A percentile compares a stretch with the other conserved stretches of the same genome.
phyloP scores from a whole-genome alignment of 2,797 vertebrate genomes.

The Lithobates pipiens region DNA sequence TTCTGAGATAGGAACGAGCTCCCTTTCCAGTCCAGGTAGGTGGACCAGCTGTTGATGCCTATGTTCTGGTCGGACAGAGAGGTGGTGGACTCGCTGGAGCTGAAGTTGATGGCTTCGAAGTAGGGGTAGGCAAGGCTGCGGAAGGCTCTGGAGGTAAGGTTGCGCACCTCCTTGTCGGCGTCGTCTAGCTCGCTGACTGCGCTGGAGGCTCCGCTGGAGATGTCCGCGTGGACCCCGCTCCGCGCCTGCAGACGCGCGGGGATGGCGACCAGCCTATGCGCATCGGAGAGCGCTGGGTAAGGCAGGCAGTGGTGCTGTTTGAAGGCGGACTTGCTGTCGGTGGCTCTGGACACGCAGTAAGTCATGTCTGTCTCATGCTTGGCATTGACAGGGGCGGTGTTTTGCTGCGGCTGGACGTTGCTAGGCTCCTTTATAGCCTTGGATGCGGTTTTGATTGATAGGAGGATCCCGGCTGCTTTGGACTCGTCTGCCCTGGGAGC shows the following conservation, averaged over 20 bases:
- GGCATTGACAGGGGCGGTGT: slow-evolving; percentile 73
- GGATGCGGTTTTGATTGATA: slow-evolving; percentile 89
- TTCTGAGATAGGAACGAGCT: slow-evolving; percentile 77
- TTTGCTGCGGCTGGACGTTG: slow-evolving; percentile 76
- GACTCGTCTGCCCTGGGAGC: slow-evolving; percentile 58
- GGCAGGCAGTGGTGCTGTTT: slow-evolving; percentile 64
- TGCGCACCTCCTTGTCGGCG: slow-evolving; percentile 96
- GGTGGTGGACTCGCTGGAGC: slow-evolving; percentile 92
- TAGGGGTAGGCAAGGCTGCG: slow-evolving; percentile 94
- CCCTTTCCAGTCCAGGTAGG: slow-evolving; percentile 90
- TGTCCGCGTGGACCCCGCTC: slow-evolving; percentile 83
- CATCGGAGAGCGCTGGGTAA: not conserved
- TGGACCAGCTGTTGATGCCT: slow-evolving; percentile 90
- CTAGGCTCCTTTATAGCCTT: slow-evolving; percentile 84
- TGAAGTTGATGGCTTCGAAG: slow-evolving; percentile 90
- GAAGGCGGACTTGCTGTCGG: slow-evolving; percentile 76
- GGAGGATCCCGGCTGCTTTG: slow-evolving; percentile 76
- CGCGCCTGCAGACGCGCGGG: slow-evolving; percentile 88
- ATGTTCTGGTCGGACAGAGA: slow-evolving; percentile 83
- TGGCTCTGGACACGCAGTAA: slow-evolving; percentile 82
- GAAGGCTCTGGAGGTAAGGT: slow-evolving; percentile 93
- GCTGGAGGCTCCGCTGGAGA: slow-evolving; percentile 94
- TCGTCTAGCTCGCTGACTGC: slow-evolving; percentile 96
- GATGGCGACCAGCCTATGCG: slow-evolving; percentile 79
- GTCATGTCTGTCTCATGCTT: slow-evolving; percentile 85